Base-by-base conservation (phyloP, 2,888 invertebrate genomes). In the Crepidodera aurea region DNA sequence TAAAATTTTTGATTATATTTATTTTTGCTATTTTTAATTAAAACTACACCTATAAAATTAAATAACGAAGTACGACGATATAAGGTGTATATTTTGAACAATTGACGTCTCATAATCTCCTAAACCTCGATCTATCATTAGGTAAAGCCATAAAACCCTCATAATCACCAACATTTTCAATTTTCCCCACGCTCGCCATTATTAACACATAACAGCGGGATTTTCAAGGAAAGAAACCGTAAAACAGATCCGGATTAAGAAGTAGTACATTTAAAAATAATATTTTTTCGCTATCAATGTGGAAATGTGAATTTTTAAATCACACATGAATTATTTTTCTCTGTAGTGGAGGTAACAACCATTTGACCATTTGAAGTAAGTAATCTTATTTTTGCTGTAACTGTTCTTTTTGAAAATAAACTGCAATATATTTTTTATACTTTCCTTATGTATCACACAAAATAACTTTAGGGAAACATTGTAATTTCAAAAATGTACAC, bases 121-220 rank as follows among this genome's bases (percentile, higher is more conserved):
- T 50, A 39, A 48, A 57, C 19, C 48, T 4, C 48, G 10, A 57
- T 57, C 39, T 57, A 57, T 57, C 57, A 48, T 57, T 48, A 48
- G 34, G 27, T 25, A 1, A 37, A 57, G 57, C 57, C 48, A 57
- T 57, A 57, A 57, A 57, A 34, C 48, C 56, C 57, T 48, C 57
- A 39, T 57, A 57, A 57, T 57, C 57, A 57, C 57, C 39, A 27
- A 57, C 29, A 57, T 57, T 57, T 57, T 57, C 57, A 57, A 57
- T 57, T 57, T 57, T 57, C 57, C 48, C 48, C 48, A 27, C 27
- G 32, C 48, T 57, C 16, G 48, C 57, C 27, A 25, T 44, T 57
- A 57, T 57, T 48, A 57, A 57, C 57, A 57, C 57, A 44, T 57
- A 57, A 57, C 48, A 48, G 57, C 57, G 37, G 48, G 57, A 57